Evolutionary conservation across 2,888 invertebrate species (phyloP), one percentile per base, ranked within the genome.

Genomic region (Drosophila greeni): DNA sequence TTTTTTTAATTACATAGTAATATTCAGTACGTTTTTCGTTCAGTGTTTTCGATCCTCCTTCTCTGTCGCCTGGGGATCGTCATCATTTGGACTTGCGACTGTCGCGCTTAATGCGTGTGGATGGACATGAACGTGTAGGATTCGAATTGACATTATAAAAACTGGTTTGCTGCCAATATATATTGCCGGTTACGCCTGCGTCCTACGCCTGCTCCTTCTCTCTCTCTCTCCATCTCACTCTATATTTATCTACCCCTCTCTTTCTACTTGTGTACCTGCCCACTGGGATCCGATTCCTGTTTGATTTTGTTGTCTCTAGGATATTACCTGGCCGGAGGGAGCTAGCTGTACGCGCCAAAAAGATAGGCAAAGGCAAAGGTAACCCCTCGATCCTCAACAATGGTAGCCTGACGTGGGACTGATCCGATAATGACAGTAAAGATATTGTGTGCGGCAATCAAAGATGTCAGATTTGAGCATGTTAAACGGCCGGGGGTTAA

Each of bases 111-210:
- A 83, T 82, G 81, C 84, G 82, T 81, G 81, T 81, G 80, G 80
- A 81, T 81, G 76, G 64, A 72, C 68, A 68, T 71, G 71, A 78
- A 78, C 78, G 80, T 80, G 83, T 82, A 80, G 80, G 80, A 80
- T 83, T 80, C 81, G 80, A 80, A 83, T 82, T 82, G 83, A 81
- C 80, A 81, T 83, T 82, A 80, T 81, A 81, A 83, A 81, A 80
- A 82, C 80, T 73, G 81, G 83, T 80, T 80, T 80, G 79, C 70
- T 85, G 79, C 75, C 79, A 83, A 85, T 85, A 83, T 62, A 70
- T 70, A 68, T 61, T 78, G 70, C 70, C 64, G 58, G 59, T 65
- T 82, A 66, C 52, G 71, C 66, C 31, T 37, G 12, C 84, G 73
- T 82, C 83, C 83, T 74, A 84, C 76, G 75, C n/a, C n/a, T n/a